A percentile compares a stretch with the other conserved stretches of the same genome.
These are phyloP conservation scores for Sphinx pinastri DNA, from an alignment of 2,888 invertebrate genomes.

Conservation along the genomic window DNA sequence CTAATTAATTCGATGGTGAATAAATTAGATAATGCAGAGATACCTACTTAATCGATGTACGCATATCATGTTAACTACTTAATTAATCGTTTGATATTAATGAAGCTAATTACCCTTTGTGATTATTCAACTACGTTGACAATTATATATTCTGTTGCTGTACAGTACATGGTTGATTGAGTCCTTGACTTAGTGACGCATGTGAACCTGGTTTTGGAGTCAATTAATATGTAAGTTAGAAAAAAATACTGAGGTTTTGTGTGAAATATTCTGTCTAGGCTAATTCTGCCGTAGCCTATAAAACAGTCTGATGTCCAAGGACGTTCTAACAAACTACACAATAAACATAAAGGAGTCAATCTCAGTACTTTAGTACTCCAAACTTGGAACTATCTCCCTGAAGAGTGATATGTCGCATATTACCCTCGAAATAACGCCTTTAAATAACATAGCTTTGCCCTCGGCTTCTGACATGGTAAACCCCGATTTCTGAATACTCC, in stretches of 20 bases:
- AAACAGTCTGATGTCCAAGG: too few species aligned
- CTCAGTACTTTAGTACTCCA: neutral
- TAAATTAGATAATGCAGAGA: neutral
- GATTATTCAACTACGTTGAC: neutral
- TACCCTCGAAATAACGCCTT: neutral
- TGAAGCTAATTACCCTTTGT: constrained; percentile 19
- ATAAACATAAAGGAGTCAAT: neutral
- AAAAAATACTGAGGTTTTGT: too few species aligned
- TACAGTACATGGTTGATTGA: too few species aligned
- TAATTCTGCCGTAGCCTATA: too few species aligned
- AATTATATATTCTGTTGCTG: neutral
- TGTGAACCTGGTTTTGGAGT: too few species aligned
- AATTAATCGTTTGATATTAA: constrained; percentile 17
- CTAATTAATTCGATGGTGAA: neutral
- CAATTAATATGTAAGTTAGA: too few species aligned
- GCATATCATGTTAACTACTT: constrained; percentile 1
- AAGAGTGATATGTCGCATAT: neutral
- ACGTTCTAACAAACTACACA: neutral
- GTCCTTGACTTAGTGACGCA: too few species aligned
- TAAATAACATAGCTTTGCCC: neutral
- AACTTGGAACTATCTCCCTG: neutral
- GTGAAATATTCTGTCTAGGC: too few species aligned
- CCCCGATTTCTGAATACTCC: too few species aligned
- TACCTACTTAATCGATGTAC: neutral
- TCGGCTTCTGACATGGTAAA: too few species aligned